A percentile compares a stretch with the other conserved stretches of the same genome.
These are phyloP conservation scores for Amblyornis subalaris DNA, from an alignment of 2,113 vertebrate species.

Conservation along the genomic window DNA sequence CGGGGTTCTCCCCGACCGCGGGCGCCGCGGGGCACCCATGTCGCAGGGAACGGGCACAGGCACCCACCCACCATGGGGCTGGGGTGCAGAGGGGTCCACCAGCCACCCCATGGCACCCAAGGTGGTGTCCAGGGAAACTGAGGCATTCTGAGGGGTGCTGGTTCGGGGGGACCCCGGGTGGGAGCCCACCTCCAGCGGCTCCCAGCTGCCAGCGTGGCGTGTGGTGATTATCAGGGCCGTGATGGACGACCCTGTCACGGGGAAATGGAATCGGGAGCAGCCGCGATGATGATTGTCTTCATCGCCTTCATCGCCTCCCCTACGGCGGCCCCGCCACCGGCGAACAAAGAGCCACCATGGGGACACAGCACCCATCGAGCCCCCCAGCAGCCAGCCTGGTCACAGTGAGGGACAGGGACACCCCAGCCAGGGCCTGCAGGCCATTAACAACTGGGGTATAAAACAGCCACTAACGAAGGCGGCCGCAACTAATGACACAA, in stretches of 20 bases:
- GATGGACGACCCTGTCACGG: slow-evolving; percentile 59
- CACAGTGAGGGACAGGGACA: background rate
- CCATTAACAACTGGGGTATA: background rate
- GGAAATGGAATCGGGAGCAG: slow-evolving; percentile 53
- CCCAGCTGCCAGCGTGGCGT: background rate
- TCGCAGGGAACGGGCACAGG: background rate
- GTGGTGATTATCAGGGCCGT: slow-evolving; percentile 33
- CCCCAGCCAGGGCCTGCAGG: background rate
- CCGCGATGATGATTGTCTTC: slow-evolving; percentile 2
- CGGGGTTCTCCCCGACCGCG: background rate
- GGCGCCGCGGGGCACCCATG: background rate
- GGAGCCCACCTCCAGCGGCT: background rate
- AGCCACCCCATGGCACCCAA: background rate
- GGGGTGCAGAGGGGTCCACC: background rate
- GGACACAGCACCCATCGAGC: background rate
- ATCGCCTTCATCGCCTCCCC: slow-evolving; percentile 31
- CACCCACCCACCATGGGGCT: background rate
- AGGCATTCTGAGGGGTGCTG: background rate
- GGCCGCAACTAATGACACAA: background rate
- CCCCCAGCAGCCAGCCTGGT: background rate
- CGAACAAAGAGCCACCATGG: background rate
- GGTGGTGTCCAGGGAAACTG: background rate
- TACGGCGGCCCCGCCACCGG: background rate
- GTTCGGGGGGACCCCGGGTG: background rate
- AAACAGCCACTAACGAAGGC: background rate